A percentile compares a stretch with the other conserved stretches of the same genome.
phyloP scores from a whole-genome alignment of 2,113 vertebrate genomes.

The Neolamprologus kungweensis region DNA sequence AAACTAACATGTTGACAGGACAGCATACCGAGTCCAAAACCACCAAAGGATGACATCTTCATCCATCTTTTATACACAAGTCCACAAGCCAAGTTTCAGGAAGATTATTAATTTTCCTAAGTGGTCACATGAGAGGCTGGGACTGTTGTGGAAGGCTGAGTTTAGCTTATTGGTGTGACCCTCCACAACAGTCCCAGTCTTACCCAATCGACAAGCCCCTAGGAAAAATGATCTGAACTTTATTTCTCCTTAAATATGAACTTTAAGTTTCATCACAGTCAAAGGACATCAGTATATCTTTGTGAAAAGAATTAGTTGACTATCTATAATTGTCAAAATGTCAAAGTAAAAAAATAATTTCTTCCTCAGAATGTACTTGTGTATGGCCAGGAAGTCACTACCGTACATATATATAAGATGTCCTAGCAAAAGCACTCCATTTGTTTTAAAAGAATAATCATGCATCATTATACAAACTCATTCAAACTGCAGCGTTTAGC shows the following conservation, averaged over 20 bases:
- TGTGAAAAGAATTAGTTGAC: neutral
- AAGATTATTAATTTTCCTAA: neutral
- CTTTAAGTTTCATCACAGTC: neutral
- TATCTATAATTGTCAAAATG: neutral
- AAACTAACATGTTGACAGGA: neutral
- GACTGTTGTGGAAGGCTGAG: neutral
- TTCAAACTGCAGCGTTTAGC: neutral
- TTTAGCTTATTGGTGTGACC: neutral
- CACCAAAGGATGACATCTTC: neutral
- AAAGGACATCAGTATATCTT: neutral
- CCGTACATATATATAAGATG: neutral
- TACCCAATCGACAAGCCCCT: neutral
- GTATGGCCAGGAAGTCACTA: neutral
- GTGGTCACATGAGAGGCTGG: neutral
- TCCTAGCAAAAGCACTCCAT: neutral
- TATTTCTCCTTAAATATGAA: neutral
- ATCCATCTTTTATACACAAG: neutral
- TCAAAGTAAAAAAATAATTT: neutral
- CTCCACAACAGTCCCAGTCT: neutral
- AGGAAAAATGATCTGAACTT: neutral
- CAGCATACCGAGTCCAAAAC: neutral
- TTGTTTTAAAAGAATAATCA: neutral
- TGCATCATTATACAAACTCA: neutral
- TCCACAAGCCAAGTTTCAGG: neutral
- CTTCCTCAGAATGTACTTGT: neutral